These are phyloP conservation scores for Xylophagus ater DNA, from an alignment of 2,888 invertebrate genomes.

Conservation along the genomic window DNA sequence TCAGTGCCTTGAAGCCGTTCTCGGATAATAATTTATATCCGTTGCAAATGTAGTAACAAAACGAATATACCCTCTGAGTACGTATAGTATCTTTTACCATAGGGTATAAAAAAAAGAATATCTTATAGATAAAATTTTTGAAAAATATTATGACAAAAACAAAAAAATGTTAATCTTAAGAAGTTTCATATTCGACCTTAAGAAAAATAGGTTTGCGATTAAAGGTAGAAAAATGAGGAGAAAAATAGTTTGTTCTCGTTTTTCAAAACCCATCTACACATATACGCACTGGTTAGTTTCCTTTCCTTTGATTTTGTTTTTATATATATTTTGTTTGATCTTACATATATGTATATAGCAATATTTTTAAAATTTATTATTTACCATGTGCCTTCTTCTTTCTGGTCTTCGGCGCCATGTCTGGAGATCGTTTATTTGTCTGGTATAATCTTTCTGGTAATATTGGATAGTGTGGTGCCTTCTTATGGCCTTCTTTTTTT, in stretches of 20 bases:
- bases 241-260: neutral
- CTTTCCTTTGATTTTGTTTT: neutral
- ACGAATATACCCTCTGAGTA: too few species aligned
- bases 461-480: too few species aligned
- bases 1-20: too few species aligned
- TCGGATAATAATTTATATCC: too few species aligned
- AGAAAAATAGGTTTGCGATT: too few species aligned
- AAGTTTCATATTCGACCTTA: too few species aligned
- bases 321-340: neutral
- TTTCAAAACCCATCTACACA: constrained; percentile 1
- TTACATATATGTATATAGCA: neutral
- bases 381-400: constrained; percentile 42
- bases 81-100: too few species aligned
- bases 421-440: constrained; percentile 24
- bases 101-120: too few species aligned
- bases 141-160: neutral
- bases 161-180: too few species aligned
- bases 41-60: too few species aligned
- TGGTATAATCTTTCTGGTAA: constrained; percentile 7
- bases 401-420: constrained; percentile 41
- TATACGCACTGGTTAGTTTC: too few species aligned
- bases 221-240: neutral
- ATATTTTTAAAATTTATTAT: constrained; percentile 33
- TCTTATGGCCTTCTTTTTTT: too few species aligned
- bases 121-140: neutral